A percentile compares a stretch with the other conserved stretches of the same genome.
These are phyloP conservation scores for Athrips mouffetella DNA, from an alignment of 2,888 invertebrate species.

Conservation along the genomic window DNA sequence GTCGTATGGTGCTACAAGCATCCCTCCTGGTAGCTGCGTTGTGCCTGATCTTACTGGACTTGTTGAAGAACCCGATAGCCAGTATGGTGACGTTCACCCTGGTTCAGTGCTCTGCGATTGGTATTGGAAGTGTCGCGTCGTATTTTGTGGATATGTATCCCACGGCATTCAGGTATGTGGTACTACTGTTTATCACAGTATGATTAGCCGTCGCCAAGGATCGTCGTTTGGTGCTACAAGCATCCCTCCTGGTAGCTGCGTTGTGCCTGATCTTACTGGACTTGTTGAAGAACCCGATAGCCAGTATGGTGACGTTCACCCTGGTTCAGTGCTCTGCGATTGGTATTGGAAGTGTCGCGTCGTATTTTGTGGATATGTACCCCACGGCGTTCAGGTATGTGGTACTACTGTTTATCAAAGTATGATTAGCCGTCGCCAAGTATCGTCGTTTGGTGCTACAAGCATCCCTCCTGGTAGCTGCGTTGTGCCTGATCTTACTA, in stretches of 20 bases:
- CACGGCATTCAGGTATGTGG: slow-evolving; percentile 48
- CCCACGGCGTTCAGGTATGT: slow-evolving; percentile 52
- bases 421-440: slow-evolving; percentile 59
- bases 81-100: slow-evolving; percentile 46
- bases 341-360: slow-evolving; percentile 42
- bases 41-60: slow-evolving; percentile 72
- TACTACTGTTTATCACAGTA: too few species aligned
- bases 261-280: slow-evolving; percentile 74
- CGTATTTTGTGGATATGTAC: slow-evolving; percentile 53
- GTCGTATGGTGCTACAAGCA: slow-evolving; percentile 63
- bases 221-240: too few species aligned
- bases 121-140: slow-evolving; percentile 41
- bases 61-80: slow-evolving; percentile 40
- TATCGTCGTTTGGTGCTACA: slow-evolving; percentile 70
- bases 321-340: slow-evolving; percentile 41
- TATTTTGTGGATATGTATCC: slow-evolving; percentile 56
- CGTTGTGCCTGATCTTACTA: slow-evolving; percentile 71
- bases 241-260: slow-evolving; percentile 62
- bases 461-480: slow-evolving; percentile 59
- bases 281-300: slow-evolving; percentile 39
- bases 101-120: slow-evolving; percentile 40
- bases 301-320: slow-evolving; percentile 43
- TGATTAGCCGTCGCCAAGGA: too few species aligned
- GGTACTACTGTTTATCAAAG: too few species aligned
- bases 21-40: slow-evolving; percentile 65